Evolutionary conservation across 1,140 invertebrate species (phyloP), one percentile per base, ranked within the genome.

Genomic region (Zaprionus gabonicus): DNA sequence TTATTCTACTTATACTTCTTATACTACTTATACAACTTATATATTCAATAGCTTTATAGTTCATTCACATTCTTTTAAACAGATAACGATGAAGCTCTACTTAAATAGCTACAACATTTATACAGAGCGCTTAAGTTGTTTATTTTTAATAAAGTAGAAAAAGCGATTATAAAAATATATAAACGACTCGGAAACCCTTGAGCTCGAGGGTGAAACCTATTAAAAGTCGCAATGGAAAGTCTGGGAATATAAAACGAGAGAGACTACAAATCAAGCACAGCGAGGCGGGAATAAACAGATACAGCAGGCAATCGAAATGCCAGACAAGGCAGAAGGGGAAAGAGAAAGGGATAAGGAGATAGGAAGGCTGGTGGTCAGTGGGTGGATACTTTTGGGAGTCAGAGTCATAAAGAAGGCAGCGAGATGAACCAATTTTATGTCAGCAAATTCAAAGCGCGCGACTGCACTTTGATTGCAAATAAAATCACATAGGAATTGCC

Each of bases 401-500:
- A 27, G 31, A 28, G 56, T 74, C 66, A 70, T 57, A 74, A 74
- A 74, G 53, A 38, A 69, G 57, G 58, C 13, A 49, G 38, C 60
- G 57, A 67, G 65, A 67, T 60, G 56, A 68, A 44, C 41, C 44
- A 28, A 69, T 74, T 70, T 74, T 74, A 74, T 70, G 51, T 41
- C 59, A 65, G 51, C 25, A 65, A 65, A 65, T 55, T 65, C 63
- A 55, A 65, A 65, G 34, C 36, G 64, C 36, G 34, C 56, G 63
- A 59, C 51, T 83, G 81, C 81, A 80, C 59, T 76, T 64, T 68
- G 72, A 80, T 83, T 76, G 81, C 67, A 69, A 68, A 82, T 65
- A 41, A 80, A 80, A 76, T 75, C 62, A 63, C 23, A 46, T 70
- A 59, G 67, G 53, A 73, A 58, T 28, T 56, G 27, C 17, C 5